Base-by-base conservation (phyloP, 2,888 invertebrate genomes). In the Chrysotoxum bicinctum region DNA sequence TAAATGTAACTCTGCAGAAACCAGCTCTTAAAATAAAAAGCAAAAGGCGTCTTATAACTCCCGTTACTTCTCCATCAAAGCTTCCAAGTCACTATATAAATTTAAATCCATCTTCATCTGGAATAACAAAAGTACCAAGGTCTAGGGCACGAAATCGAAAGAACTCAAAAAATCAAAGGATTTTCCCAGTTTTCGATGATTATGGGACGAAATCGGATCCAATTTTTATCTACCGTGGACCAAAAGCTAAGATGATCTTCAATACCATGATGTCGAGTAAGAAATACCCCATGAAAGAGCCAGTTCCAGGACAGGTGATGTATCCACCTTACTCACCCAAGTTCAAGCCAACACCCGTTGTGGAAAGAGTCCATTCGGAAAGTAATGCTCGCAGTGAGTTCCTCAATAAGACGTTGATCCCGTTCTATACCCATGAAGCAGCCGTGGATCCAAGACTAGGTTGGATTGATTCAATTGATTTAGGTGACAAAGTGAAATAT, bases 221-320 rank as follows among this genome's bases (percentile, higher is more conserved):
- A 0, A 82, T 91, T 32, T 89, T 91, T 16, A 88, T 91, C 3
- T 91, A 90, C 62, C 89, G 89, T 0, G 91, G 90, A 0, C 88
- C 89, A 5, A 88, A 88, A 19, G 91, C 91, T 0, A 88, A 90
- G 60, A 88, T 91, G 69, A 87, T 91, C 19, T 76, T 91, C 21
- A 91, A 91, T 64, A 90, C 91, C 0, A 89, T 91, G 90, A 86
- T 91, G 40, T 90, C 89, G 19, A 77, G 85, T 0, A 87, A 88
- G n/a, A 88, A 89, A 30, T 91, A 91, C 89, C 90, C 90, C 40
- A 91, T 91, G 91, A 90, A 90, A 81, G 91, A 91, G 68, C 91
- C 91, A 3, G 90, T 91, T 70, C 92, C 91, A 0, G 91, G 91
- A 0, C 90, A 91, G 73, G 87, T 90, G 1, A 88, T 92, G 6